Evolutionary conservation across 2,113 vertebrate species (phyloP), one percentile per base, ranked within the genome.

Genomic region (Probosciger aterrimus): DNA sequence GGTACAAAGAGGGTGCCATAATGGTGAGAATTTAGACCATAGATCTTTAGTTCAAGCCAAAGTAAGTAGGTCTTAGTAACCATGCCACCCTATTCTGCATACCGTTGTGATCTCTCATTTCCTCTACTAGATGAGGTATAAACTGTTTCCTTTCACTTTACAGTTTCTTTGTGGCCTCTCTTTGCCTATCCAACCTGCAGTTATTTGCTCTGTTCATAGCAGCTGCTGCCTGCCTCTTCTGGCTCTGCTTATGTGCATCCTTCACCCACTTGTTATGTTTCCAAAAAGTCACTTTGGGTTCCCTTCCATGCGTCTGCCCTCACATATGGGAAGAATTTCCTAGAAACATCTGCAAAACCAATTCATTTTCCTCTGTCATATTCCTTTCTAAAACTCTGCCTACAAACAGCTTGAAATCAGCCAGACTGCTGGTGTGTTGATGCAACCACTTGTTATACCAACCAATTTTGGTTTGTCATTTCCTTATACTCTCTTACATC

Each of bases 371-470:
- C 22, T 93, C 71, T 82, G 19, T 75, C 69, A 65, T 79, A 59
- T 8, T 78, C 27, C 60, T 76, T 24, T 91, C 69, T 92, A 52
- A 85, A 95, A 82, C 28, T 87, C 47, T 68, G 18, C 17, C 33
- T 65, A 28, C 1, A 3, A 89, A 44, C 18, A 91, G 44, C 50
- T 71, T 23, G 16, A 82, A 89, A 87, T 84, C 81, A 87, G 69
- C 27, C 88, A 86, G 43, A 41, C 30, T 95, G 86, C 65, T 92
- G 74, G 15, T 89, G n/a, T 91, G 47, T 79, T 92, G 92, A 82
- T 86, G 35, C 89, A 95, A 92, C 89, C 95, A 95, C 96, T 91
- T 96, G 96, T 96, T 95, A 94, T 49, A 92, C 39, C 47, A 44
- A 25, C 71, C 75, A 65, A 15, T 63, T 89, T 65, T 65, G 23